Evolutionary conservation across 2,113 vertebrate genomes (phyloP), one percentile per base, ranked within the genome.

Genomic region (Prinia subflava): DNA sequence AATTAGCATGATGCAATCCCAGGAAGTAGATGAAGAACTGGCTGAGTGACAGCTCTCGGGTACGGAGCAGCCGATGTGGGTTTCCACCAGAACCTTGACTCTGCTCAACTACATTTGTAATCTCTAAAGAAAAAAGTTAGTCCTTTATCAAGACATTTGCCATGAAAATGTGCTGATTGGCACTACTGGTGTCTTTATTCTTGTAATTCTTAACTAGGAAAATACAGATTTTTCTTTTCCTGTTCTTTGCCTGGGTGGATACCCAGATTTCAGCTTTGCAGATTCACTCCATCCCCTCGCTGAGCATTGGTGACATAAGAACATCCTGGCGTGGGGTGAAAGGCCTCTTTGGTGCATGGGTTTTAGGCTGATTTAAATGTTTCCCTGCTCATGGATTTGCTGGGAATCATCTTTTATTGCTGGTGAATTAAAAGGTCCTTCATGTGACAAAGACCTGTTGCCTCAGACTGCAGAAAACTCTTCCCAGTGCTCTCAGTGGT

Each of bases 1-100:
- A 74, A 69, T 47, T 46, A 88, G 89, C 64, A 92, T 96, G 96
- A 95, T 94, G 96, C 96, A 97, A 94, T 97, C 53, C 68, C 95
- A 96, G 95, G 94, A 94, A 96, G 96, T 60, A 70, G 92, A 57
- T 92, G 5, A 81, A 94, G 91, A 94, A 64, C 90, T 93, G 92
- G 83, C 90, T 85, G 86, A 88, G 21, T 93, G 94, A 90, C 94
- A 93, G 83, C 80, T 78, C 86, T 92, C 16, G 7, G 83, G 67
- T 81, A 77, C 0, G 1, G 76, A 85, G 95, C 57, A 80, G 79
- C 67, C 23, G 0, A 14, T 28, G 89, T 81, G 91, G 76, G 74
- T 93, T 92, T 83, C 80, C 68, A 52, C 85, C 56, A 47, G 59
- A 69, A 73, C 88, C 78, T 41, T 63, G 11, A 28, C 67, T 37